Evolutionary conservation across 1,140 invertebrate genomes (phyloP).

Genomic region (Pemphigus obesinymphae): DNA sequence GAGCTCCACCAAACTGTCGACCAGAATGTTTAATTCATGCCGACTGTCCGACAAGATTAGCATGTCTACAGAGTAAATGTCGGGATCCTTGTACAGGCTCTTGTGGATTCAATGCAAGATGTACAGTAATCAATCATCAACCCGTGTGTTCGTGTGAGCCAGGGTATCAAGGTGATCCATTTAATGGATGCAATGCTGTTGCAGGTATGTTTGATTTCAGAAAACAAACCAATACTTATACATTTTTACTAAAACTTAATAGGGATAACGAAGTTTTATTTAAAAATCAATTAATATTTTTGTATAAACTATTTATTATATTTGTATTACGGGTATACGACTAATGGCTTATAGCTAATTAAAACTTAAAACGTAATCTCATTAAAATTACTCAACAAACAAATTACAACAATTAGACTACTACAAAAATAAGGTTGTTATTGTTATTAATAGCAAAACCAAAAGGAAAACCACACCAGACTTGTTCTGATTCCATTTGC

Average conservation of each 20-base stretch:
- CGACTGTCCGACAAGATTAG: slow-evolving; percentile 50
- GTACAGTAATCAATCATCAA: slow-evolving; percentile 52
- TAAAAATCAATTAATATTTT: not conserved
- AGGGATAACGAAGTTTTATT: not conserved
- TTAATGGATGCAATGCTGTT: slow-evolving; percentile 50
- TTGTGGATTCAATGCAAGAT: slow-evolving; percentile 54
- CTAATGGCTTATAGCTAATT: not conserved
- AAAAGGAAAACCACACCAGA: slow-evolving; percentile 46
- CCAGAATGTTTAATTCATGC: slow-evolving; percentile 53
- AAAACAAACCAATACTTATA: not conserved
- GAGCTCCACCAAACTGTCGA: slow-evolving; percentile 52
- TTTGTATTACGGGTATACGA: not conserved
- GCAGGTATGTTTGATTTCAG: slow-evolving; percentile 45
- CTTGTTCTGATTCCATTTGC: slow-evolving; percentile 66
- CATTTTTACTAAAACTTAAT: slow-evolving; percentile 13
- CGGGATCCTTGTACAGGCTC: slow-evolving; percentile 52
- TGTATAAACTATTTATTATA: not conserved
- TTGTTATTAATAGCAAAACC: slow-evolving; percentile 21
- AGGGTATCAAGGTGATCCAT: slow-evolving; percentile 55
- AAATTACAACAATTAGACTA: not conserved
- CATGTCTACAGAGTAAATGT: slow-evolving; percentile 51
- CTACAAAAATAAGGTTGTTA: not conserved
- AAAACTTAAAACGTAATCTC: not conserved
- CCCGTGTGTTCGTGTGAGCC: slow-evolving; percentile 52
- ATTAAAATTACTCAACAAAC: slow-evolving; percentile 11